Evolutionary conservation across 2,797 vertebrate species (phyloP).

Genomic region (Geotrypetes seraphini): DNA sequence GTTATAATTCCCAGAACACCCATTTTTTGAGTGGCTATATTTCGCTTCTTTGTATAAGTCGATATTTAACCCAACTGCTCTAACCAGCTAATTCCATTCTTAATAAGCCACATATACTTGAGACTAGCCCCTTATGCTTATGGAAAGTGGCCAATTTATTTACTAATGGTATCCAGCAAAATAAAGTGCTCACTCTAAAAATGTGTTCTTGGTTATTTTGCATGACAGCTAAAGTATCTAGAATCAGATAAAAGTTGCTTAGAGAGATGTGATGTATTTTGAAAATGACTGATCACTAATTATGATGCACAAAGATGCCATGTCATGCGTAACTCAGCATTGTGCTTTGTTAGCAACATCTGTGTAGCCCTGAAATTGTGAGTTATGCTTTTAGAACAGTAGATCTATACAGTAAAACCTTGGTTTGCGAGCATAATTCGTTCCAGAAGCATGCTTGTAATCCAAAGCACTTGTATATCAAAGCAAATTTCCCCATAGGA

Average conservation of each 20-base stretch:
- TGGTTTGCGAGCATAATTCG: too few species aligned
- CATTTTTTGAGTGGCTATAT: too few species aligned
- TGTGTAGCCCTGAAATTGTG: constrained; percentile 21
- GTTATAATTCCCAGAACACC: too few species aligned
- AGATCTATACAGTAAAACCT: too few species aligned
- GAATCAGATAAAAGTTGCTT: constrained; percentile 19
- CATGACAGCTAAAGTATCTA: constrained; percentile 7
- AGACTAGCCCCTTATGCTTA: constrained; percentile 20
- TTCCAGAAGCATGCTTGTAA: too few species aligned
- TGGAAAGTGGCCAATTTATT: constrained; percentile 17
- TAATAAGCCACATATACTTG: constrained; percentile 1
- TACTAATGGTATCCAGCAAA: constrained; percentile 30
- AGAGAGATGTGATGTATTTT: constrained; percentile 22
- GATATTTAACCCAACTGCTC: too few species aligned
- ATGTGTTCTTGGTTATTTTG: constrained; percentile 20
- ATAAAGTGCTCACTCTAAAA: constrained; percentile 34
- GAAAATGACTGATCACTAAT: constrained; percentile 17
- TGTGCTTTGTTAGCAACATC: constrained; percentile 20
- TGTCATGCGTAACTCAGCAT: too few species aligned
- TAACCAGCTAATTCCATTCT: too few species aligned
- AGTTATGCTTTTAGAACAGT: too few species aligned
- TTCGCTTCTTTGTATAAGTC: too few species aligned
- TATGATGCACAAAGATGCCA: constrained; percentile 14
- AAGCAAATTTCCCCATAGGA: too few species aligned
- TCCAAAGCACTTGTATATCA: too few species aligned